Conservation (phyloP, 2,888 invertebrate genomes). For the Hypomecis atomaria region DNA sequence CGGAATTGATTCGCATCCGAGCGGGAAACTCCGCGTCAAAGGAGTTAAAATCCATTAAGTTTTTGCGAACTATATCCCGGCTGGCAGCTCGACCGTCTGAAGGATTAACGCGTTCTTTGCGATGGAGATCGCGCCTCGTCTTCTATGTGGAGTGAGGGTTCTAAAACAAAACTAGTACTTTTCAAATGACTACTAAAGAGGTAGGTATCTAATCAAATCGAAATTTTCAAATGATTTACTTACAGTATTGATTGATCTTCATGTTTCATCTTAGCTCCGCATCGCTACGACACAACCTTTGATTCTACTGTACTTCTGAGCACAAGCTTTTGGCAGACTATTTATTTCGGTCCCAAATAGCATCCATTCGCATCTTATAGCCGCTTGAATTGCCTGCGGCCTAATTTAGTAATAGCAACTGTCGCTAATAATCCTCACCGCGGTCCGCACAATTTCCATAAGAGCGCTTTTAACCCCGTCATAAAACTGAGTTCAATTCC, state of each 20-base stretch:
- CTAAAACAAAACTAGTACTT: constrained; percentile 8
- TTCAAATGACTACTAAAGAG: neutral
- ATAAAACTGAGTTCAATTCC: constrained; percentile 43
- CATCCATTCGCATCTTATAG: no score
- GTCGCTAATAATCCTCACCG: constrained; percentile 1
- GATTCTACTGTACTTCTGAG: no score
- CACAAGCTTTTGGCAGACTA: no score
- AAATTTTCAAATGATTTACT: no score
- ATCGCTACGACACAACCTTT: no score
- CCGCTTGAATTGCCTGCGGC: no score
- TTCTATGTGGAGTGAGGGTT: neutral
- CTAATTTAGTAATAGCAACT: neutral
- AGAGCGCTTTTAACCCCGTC: constrained; percentile 28
- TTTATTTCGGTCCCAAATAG: no score
- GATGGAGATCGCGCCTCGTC: constrained; percentile 17
- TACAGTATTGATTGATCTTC: no score
- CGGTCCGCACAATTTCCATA: constrained; percentile 18
- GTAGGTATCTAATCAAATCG: no score
- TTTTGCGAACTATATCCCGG: constrained; percentile 38
- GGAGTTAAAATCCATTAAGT: constrained; percentile 45
- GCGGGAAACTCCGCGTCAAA: constrained; percentile 35
- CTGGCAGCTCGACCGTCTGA: constrained; percentile 18
- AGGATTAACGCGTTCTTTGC: constrained; percentile 31
- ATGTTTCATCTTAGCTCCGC: no score
- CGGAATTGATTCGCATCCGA: constrained; percentile 35